Conservation (phyloP, 2,888 invertebrate species). For the Lasius platythorax region DNA sequence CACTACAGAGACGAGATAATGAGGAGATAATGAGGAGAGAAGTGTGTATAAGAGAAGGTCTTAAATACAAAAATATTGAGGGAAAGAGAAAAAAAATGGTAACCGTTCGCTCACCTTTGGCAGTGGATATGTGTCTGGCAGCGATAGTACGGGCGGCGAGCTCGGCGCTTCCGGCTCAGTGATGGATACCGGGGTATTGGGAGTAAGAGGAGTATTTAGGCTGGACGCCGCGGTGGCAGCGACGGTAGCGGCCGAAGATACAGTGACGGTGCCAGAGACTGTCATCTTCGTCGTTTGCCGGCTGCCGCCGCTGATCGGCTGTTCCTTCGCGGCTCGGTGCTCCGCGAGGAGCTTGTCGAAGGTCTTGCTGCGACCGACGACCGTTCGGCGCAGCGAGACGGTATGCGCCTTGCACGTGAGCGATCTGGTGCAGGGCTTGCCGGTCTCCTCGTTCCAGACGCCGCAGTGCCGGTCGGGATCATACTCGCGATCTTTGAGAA, state of each 20-base stretch:
- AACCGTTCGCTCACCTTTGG: constrained; percentile 80
- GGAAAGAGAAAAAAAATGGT: not conserved
- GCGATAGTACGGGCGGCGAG: constrained; percentile 84
- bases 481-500: constrained; percentile 89
- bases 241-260: constrained; percentile 64
- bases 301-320: constrained; percentile 72
- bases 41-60: not conserved
- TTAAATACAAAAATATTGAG: constrained; percentile 24
- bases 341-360: constrained; percentile 92
- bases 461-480: constrained; percentile 95
- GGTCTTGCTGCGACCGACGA: constrained; percentile 90
- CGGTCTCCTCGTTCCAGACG: constrained; percentile 90
- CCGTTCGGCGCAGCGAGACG: constrained; percentile 90
- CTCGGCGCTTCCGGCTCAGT: constrained; percentile 88
- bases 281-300: constrained; percentile 77
- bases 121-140: constrained; percentile 85
- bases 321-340: constrained; percentile 90
- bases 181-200: constrained; percentile 87
- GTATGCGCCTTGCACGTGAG: constrained; percentile 91
- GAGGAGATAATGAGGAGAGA: too few relatives aligned
- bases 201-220: constrained; percentile 79
- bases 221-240: constrained; percentile 58
- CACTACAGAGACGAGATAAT: constrained; percentile 14
- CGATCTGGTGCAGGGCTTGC: constrained; percentile 92
- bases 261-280: constrained; percentile 75